phyloP scores from a whole-genome alignment of 2,797 vertebrate species.

The Adelosebastes latens region DNA sequence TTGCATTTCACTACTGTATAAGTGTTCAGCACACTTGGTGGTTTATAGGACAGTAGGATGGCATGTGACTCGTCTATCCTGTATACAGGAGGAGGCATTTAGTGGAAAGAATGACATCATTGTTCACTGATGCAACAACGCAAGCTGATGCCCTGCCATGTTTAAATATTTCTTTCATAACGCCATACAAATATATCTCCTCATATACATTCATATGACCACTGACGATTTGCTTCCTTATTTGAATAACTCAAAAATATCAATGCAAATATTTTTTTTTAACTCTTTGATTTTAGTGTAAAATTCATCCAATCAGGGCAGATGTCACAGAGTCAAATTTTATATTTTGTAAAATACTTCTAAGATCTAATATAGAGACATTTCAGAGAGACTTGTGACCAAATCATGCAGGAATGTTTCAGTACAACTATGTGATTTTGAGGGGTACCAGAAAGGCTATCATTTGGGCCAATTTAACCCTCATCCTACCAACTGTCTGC shows the following conservation, averaged over 20 bases:
- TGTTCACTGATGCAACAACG: slow-evolving; percentile 5
- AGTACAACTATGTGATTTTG: too few species aligned
- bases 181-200: not conserved
- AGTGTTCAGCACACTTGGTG: not conserved
- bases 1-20: not conserved
- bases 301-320: not conserved
- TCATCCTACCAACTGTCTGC: too few species aligned
- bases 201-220: not conserved
- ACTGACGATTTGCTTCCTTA: not conserved
- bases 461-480: too few species aligned
- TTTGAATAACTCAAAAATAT: not conserved
- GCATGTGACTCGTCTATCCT: slow-evolving; percentile 13
- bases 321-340: not conserved
- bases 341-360: not conserved
- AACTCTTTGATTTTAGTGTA: not conserved
- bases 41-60: not conserved
- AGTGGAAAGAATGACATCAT: slow-evolving; percentile 49
- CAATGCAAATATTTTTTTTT: not conserved
- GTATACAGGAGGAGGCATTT: not conserved
- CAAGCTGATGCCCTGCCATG: slow-evolving; percentile 4
- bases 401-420: not conserved
- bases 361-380: not conserved
- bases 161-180: slow-evolving; percentile 28
- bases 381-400: not conserved
- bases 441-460: too few species aligned